These are phyloP conservation scores for Crambe crambe DNA, from an alignment of 37 sponge, comb jelly and placozoan species.

Conservation along the genomic window DNA sequence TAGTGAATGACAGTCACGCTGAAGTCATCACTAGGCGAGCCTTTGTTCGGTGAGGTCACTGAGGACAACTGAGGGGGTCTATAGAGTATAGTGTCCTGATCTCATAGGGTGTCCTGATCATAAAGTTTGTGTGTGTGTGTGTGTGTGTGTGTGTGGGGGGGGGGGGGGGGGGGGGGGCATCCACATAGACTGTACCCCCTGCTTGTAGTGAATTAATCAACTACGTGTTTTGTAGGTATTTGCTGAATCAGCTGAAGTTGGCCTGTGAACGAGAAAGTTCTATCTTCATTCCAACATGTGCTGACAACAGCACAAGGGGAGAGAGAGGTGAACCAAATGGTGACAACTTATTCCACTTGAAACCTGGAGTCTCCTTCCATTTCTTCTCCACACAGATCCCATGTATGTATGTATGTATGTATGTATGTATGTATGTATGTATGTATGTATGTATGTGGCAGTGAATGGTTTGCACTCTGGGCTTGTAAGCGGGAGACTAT, in stretches of 20 bases:
- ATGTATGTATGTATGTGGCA: too few relatives aligned
- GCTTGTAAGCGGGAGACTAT: too few relatives aligned
- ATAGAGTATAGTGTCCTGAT: too few relatives aligned
- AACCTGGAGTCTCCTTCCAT: constrained; percentile 41
- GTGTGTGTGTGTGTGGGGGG: too few relatives aligned
- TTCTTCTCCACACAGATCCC: constrained; percentile 78
- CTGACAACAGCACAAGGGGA: not conserved
- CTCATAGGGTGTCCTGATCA: too few relatives aligned
- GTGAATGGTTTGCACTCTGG: too few relatives aligned
- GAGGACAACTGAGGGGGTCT: too few relatives aligned
- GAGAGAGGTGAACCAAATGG: not conserved
- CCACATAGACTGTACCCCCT: too few relatives aligned
- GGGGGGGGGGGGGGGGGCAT: too few relatives aligned
- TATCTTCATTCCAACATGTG: constrained; percentile 11
- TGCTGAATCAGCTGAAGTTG: constrained; percentile 42
- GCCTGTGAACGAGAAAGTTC: constrained; percentile 10
- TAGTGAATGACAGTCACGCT: constrained; percentile 89
- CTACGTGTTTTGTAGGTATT: constrained; percentile 35
- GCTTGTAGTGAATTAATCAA: too few relatives aligned
- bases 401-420: constrained; percentile 35
- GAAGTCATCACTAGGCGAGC: constrained; percentile 80
- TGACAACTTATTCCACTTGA: constrained; percentile 15
- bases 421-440: too few relatives aligned
- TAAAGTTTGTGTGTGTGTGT: too few relatives aligned
- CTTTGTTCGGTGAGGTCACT: constrained; percentile 63